Evolutionary conservation across 2,888 invertebrate species (phyloP), one percentile per base, ranked within the genome.

Genomic region (Leucozona laternaria): DNA sequence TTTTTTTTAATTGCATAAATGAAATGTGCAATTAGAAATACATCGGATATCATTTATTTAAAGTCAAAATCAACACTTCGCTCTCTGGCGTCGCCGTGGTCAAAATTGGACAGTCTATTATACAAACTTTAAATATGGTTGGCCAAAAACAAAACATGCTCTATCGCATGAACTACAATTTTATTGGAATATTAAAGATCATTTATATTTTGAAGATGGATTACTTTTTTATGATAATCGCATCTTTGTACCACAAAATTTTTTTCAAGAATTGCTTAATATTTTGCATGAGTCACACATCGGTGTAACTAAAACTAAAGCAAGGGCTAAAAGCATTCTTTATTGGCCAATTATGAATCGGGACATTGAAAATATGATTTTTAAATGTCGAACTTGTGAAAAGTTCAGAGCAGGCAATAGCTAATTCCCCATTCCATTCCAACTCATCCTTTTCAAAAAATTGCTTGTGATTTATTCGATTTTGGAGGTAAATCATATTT

Each of bases 311-410:
- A n/a, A 43, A n/a, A 43, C 43, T 43, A 43, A 64, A 64, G 64
- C 62, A 48, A 48, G 53, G 8, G 53, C 53, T 17, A 55, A 50
- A 75, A 43, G 13, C 0, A 31, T 53, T 17, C 22, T 62, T 43
- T 75, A 76, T 45, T 64, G 55, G 64, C 64, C 43, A 13, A 22
- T 43, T 5, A 64, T 64, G 75, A 76, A 75, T 76, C 37, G 55
- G 13, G 53, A 75, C 22, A 37, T 62, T 10, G 50, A 62, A 37
- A 62, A 73, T 11, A 20, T 60, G 1, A n/a, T n/a, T n/a, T n/a
- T n/a, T n/a, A n/a, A n/a, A n/a, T n/a, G n/a, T n/a, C n/a, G n/a
- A n/a, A n/a, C n/a, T n/a, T n/a, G n/a, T n/a, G n/a, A n/a, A n/a
- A n/a, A n/a, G n/a, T n/a, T n/a, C n/a, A n/a, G n/a, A n/a, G n/a